Conservation (phyloP, 2,888 invertebrate species). For the Zelleria hepariella region DNA sequence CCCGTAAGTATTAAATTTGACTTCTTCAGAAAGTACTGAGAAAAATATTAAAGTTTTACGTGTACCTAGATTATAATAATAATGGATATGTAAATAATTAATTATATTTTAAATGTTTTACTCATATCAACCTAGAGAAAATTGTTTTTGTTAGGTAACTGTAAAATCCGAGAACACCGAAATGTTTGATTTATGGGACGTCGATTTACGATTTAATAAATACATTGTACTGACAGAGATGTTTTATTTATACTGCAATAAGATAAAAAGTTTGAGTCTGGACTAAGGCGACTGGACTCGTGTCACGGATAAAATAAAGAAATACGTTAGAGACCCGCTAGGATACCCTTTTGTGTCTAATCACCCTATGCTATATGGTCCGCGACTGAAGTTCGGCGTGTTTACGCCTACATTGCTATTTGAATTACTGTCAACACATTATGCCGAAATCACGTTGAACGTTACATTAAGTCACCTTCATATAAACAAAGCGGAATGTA, state of each 20-base stretch:
- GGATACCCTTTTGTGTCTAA: no score
- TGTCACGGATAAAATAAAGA: no score
- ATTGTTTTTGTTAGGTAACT: conserved; percentile 60
- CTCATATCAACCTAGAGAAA: conserved; percentile 66
- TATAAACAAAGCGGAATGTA: no score
- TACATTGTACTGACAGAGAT: conserved; percentile 43
- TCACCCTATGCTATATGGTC: no score
- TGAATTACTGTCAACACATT: no score
- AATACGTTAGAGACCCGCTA: no score
- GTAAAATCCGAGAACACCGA: conserved; percentile 54
- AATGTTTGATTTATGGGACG: conserved; percentile 59
- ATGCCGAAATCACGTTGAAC: no score
- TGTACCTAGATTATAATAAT: conserved; percentile 45
- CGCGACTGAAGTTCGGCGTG: no score
- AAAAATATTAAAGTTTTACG: conserved; percentile 34
- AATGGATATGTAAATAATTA: conserved; percentile 58
- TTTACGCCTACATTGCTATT: no score
- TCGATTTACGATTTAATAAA: conserved; percentile 67
- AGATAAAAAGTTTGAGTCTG: background rate
- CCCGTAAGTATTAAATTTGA: conserved; percentile 23
- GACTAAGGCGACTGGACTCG: no score
- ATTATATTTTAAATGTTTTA: conserved; percentile 65
- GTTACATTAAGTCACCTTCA: no score
- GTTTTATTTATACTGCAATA: conserved; percentile 13
- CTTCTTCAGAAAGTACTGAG: conserved; percentile 21